Evolutionary conservation across 2,888 invertebrate species (phyloP).

Genomic region (Agrilus cyanescens): DNA sequence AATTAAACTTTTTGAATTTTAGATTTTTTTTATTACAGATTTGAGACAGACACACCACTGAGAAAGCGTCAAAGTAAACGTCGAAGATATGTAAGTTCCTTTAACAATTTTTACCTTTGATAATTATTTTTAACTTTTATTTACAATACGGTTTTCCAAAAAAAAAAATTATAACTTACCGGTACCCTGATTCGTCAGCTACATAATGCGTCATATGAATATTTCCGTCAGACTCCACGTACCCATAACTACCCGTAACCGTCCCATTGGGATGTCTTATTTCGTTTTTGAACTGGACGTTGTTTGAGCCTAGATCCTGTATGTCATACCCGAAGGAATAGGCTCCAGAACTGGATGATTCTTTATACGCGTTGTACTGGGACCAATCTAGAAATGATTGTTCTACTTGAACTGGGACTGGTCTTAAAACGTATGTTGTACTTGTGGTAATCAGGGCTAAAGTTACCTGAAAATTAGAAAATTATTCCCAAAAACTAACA

Average conservation of each 20-base stretch:
- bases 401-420: no score
- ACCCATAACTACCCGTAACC: slow-evolving; percentile 60
- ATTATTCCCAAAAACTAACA: no score
- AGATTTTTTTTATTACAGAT: no score
- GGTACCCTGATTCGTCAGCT: slow-evolving; percentile 55
- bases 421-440: no score
- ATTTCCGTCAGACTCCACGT: slow-evolving; percentile 50
- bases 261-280: slow-evolving; percentile 59
- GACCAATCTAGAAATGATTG: slow-evolving; percentile 26
- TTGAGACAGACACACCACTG: no score
- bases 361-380: slow-evolving; percentile 28
- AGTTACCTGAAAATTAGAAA: no score
- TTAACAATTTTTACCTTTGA: not conserved
- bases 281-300: slow-evolving; percentile 60
- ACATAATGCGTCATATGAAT: slow-evolving; percentile 49
- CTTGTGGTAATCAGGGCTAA: no score
- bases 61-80: no score
- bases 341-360: slow-evolving; percentile 45
- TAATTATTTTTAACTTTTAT: not conserved
- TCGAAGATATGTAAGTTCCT: not conserved
- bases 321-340: slow-evolving; percentile 65
- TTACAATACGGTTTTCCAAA: not conserved
- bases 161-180: slow-evolving; percentile 32
- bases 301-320: slow-evolving; percentile 49
- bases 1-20: no score